Conservation (phyloP, 2,888 invertebrate species). For the Eremobia ochroleuca region DNA sequence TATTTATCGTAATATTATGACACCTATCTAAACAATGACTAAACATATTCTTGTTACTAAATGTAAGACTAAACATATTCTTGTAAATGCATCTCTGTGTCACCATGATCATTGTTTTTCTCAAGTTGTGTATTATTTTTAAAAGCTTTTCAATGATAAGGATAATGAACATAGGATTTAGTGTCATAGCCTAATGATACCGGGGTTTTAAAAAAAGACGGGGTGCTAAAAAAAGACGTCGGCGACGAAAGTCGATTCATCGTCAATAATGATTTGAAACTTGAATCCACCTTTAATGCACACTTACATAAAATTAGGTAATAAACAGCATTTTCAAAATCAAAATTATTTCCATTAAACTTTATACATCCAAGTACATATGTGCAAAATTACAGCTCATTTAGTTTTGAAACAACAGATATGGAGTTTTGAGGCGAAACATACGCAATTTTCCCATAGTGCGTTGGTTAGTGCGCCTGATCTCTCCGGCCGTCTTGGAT, state of each 20-base stretch:
- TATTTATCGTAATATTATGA: neutral
- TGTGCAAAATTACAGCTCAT: too few species aligned
- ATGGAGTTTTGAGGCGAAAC: too few species aligned
- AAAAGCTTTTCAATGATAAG: neutral
- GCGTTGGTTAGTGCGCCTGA: too few species aligned
- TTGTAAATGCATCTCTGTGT: neutral
- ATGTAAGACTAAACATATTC: constrained; percentile 8
- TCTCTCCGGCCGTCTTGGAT: too few species aligned
- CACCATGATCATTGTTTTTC: constrained; percentile 6
- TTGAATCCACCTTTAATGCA: neutral
- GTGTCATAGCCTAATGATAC: too few species aligned
- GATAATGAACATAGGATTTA: neutral
- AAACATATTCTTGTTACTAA: neutral
- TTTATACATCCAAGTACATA: too few species aligned
- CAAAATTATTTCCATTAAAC: too few species aligned
- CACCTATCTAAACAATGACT: constrained; percentile 9
- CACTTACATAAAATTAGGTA: neutral
- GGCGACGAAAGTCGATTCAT: neutral
- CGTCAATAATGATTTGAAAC: neutral
- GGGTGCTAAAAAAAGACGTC: neutral
- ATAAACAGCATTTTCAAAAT: too few species aligned
- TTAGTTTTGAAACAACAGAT: too few species aligned
- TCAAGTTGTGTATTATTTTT: neutral
- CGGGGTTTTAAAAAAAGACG: too few species aligned
- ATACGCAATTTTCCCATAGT: too few species aligned